Evolutionary conservation across 2,113 vertebrate genomes (phyloP), one percentile per base, ranked within the genome.

Genomic region (Tretioscincus oriximinensis): DNA sequence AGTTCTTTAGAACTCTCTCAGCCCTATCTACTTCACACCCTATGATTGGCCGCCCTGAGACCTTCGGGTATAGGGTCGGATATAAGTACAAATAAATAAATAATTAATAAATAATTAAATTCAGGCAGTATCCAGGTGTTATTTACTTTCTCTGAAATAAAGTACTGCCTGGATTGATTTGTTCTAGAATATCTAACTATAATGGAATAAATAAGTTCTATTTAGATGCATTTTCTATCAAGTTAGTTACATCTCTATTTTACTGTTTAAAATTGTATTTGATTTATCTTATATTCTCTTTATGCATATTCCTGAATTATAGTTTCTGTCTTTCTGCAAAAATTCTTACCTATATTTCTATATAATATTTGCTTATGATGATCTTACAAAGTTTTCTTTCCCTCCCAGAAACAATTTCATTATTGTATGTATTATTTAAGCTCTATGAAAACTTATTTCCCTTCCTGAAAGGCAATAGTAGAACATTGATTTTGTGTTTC

Each of bases 401-500:
- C 54, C 51, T 11, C 51, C 14, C 4, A 5, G 3, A 58, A 20
- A 58, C 12, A 82, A 81, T 81, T 85, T 88, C 45, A 58, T 60
- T 45, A 81, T 45, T 73, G 28, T 66, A 18, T 66, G n/a, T 12
- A 80, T 84, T 58, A 58, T 58, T 58, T 83, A 24, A 78, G 69
- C 63, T 66, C 76, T 77, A 14, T 1, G 47, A 24, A 78, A 81
- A 79, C 83, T 12, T 68, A 79, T 82, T 12, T 68, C 84, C 31
- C 49, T 83, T 72, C 73, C 35, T 78, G 74, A 29, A 74, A 76
- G 63, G 22, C 83, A 80, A 83, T 81, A 31, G 73, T 84, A 20
- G 78, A 79, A 60, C 76, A 64, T 58, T 88, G 91, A 93, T 89
- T 91, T 95, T 94, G 93, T 94, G 92, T 93, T 88, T 93, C 93